phyloP scores from a whole-genome alignment of 2,113 vertebrate genomes.

The Limnothrissa miodon region DNA sequence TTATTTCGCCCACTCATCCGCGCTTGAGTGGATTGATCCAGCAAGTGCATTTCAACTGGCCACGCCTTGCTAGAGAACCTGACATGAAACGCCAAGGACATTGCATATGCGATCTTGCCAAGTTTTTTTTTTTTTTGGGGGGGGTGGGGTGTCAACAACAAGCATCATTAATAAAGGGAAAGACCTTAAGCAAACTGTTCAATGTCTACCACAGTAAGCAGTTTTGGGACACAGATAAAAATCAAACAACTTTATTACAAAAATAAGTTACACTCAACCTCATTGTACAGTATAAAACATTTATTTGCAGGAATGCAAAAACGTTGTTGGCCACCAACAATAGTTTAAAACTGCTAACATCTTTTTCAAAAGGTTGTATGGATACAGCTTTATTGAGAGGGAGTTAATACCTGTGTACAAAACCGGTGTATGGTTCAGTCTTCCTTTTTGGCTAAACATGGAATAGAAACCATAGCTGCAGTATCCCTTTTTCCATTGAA shows the following conservation, averaged over 20 bases:
- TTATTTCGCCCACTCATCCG: neutral
- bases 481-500: constrained; percentile 72
- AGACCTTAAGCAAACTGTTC: neutral
- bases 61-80: neutral
- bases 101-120: too few relatives aligned
- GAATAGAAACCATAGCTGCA: constrained; percentile 77
- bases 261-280: constrained; percentile 99
- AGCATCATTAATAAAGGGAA: neutral
- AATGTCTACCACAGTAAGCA: constrained; percentile 54
- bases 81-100: neutral
- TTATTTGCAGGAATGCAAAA: constrained; percentile 99
- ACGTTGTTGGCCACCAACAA: constrained; percentile 99
- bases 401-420: constrained; percentile 78
- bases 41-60: neutral
- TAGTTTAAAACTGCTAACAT: constrained; percentile 98
- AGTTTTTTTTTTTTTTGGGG: too few relatives aligned
- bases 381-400: constrained; percentile 73
- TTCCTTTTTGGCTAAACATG: constrained; percentile 73
- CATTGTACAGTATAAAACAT: constrained; percentile 99
- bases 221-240: constrained; percentile 73
- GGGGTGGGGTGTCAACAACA: too few relatives aligned
- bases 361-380: constrained; percentile 85
- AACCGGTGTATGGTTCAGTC: constrained; percentile 75
- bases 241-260: constrained; percentile 99
- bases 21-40: neutral